phyloP scores from a whole-genome alignment of 2,888 invertebrate species.

The Andrena chrysosceles region DNA sequence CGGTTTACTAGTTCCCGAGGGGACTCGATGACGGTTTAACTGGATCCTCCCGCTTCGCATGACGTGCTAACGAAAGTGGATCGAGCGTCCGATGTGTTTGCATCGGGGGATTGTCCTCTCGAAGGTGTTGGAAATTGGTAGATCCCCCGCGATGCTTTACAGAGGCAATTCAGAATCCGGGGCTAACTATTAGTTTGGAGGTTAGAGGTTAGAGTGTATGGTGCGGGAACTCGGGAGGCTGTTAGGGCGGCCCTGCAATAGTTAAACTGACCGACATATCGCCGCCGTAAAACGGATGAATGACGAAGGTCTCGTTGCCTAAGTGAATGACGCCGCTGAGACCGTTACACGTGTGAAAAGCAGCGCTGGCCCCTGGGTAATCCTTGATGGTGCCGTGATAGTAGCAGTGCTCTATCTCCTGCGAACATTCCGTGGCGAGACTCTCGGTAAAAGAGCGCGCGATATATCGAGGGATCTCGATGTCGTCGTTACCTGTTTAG shows the following conservation, averaged over 20 bases:
- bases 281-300: slow-evolving; percentile 98
- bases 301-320: slow-evolving; percentile 99
- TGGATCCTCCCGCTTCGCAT: slow-evolving; percentile 45
- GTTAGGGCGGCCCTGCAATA: slow-evolving; percentile 17
- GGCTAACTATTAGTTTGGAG: too few species aligned
- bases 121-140: too few species aligned
- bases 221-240: not conserved
- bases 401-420: slow-evolving; percentile 99
- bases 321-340: slow-evolving; percentile 99
- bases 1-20: slow-evolving; percentile 16
- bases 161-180: too few species aligned
- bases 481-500: slow-evolving; percentile 90
- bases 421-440: slow-evolving; percentile 72
- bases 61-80: slow-evolving; percentile 49
- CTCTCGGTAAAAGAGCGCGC: not conserved
- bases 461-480: not conserved
- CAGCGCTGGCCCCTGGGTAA: slow-evolving; percentile 98
- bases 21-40: slow-evolving; percentile 45
- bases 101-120: not conserved
- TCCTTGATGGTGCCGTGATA: slow-evolving; percentile 99
- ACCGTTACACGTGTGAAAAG: slow-evolving; percentile 99
- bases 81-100: slow-evolving; percentile 14
- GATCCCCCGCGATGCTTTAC: too few species aligned
- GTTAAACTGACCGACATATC: slow-evolving; percentile 95
- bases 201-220: too few species aligned